Percentiles rank a stretch among this genome's conserved stretches.
Conservation (phyloP, 1,140 invertebrate genomes). For the Diuraphis noxia region DNA sequence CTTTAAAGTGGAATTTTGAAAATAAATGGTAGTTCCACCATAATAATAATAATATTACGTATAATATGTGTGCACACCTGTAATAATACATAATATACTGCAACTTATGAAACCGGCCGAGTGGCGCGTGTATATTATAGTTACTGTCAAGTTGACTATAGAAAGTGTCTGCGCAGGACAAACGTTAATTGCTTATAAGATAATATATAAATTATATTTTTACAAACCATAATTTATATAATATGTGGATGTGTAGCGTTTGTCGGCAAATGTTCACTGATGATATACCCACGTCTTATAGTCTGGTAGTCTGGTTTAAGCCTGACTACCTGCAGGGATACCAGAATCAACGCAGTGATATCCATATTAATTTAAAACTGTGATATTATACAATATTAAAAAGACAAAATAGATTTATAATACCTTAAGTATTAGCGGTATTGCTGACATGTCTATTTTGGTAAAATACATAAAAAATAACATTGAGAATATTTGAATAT, state of each 20-base stretch:
- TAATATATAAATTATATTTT: background rate
- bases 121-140: background rate
- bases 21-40: background rate
- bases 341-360: background rate
- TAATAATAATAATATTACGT: background rate
- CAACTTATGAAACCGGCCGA: background rate
- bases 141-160: background rate
- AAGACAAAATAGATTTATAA: no score
- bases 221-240: background rate
- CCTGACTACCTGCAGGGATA: no score
- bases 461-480: no score
- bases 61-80: background rate
- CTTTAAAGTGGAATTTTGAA: constrained; percentile 8
- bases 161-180: background rate
- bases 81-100: no score
- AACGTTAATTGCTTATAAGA: background rate
- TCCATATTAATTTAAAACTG: background rate
- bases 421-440: no score
- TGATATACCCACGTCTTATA: no score
- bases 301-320: no score
- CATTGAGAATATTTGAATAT: no score
- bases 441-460: no score
- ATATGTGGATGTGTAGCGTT: background rate
- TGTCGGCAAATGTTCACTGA: background rate
- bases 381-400: no score